Percentiles rank a stretch among this genome's conserved stretches.
Conservation (phyloP, 35 echinoderm and acorn worm genomes). For the Lytechinus pictus region DNA sequence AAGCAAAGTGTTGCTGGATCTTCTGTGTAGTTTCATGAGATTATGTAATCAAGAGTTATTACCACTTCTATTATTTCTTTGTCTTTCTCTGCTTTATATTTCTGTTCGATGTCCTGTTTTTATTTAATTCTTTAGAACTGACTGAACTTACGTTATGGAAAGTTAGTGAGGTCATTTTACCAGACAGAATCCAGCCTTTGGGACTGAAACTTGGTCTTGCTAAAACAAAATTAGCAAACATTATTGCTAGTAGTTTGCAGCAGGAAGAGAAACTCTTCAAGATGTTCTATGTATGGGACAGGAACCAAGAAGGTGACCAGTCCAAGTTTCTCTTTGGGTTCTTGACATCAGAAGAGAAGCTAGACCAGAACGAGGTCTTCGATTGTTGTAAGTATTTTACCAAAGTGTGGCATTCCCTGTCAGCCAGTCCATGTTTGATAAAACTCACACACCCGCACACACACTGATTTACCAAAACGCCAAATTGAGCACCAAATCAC, state of each 20-base stretch:
- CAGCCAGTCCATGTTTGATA: too few species aligned
- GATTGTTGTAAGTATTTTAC: not conserved
- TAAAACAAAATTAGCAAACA: not conserved
- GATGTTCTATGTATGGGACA: not conserved
- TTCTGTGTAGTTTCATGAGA: too few species aligned
- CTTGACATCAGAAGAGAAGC: not conserved
- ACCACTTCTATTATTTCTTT: too few species aligned
- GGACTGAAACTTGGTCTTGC: not conserved
- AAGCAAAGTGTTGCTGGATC: too few species aligned
- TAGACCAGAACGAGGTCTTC: not conserved
- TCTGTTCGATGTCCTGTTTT: not conserved
- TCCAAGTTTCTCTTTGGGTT: not conserved
- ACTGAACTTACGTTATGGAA: slow-evolving; percentile 3
- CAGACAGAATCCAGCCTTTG: not conserved
- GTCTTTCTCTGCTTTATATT: too few species aligned
- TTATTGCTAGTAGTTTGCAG: too few species aligned
- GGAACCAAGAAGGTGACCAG: not conserved
- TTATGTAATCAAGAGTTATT: too few species aligned
- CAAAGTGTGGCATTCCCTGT: too few species aligned
- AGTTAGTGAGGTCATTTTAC: not conserved
- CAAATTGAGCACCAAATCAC: too few species aligned
- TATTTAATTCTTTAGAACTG: not conserved
- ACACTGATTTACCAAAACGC: too few species aligned
- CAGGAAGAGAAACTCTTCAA: not conserved
- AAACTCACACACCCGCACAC: too few species aligned